Base-by-base conservation (phyloP, 92 coral and sea anemone species). In the Heteractis magnifica region DNA sequence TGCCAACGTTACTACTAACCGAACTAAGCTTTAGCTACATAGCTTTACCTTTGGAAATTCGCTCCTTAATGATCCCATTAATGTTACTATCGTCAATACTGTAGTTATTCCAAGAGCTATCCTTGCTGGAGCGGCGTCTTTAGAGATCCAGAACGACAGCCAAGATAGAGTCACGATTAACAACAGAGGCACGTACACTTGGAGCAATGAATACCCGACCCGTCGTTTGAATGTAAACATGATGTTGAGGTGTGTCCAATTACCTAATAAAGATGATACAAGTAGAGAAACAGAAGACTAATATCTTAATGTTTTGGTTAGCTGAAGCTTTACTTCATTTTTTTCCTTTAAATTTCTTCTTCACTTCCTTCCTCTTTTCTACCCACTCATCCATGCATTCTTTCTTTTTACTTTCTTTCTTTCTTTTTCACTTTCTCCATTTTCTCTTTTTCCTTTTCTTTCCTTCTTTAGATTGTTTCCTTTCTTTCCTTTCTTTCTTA, bases 61-160 rank as follows among this genome's bases (percentile, higher is more conserved):
- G 0, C 83, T 58, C 64, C 95, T 80, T 53, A 92, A 87, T n/a
- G 95, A 92, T 49, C 89, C 95, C 86, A 82, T 92, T 18, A 92
- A 83, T 5, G 95, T 92, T 51, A 89, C 95, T 59, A 92, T 89
- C 1, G 95, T 92, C 14, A 92, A 74, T 13, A 92, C 95, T 15
- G 95, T 92, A 14, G 95, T 92, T 7, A 90, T 92, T 18, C 91
- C 95, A 8, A 92, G 77, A 0, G 93, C 91, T 8, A 92, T 86
- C 16, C 95, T 92, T 3, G 95, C 95, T 6, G 95, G 95, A 5
- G 90, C 91, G n/a, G 95, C 92, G 26, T 92, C 93, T 51, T 89
- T 87, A 50, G 91, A 83, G 19, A 92, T 81, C 95, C 95, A 92
- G 83, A 92, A 92, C 0, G 93, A 89, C 62, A 89, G 14, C 95